These are phyloP conservation scores for Echiichthys vipera DNA, from an alignment of 2,797 vertebrate species.

Conservation along the genomic window DNA sequence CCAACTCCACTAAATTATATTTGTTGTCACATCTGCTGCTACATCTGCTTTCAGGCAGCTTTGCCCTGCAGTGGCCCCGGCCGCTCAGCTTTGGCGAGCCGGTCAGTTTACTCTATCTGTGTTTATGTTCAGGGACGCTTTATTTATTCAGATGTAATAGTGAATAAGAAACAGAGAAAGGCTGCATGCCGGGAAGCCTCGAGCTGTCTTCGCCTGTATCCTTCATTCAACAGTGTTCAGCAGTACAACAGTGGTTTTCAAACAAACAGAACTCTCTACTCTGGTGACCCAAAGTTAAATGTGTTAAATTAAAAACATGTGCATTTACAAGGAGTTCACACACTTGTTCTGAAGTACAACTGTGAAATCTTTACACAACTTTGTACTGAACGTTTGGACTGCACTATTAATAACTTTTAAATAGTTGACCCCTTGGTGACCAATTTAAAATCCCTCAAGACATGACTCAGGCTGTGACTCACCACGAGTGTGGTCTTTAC, in stretches of 20 bases:
- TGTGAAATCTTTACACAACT: slow-evolving; percentile 13
- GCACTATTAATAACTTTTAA: background rate
- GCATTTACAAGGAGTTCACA: background rate
- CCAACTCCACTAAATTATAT: slow-evolving; percentile 35
- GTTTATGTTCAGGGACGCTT: slow-evolving; percentile 55
- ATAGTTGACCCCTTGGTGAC: background rate
- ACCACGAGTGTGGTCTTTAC: too few species aligned
- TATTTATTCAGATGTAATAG: slow-evolving; percentile 75
- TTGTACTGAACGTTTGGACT: background rate
- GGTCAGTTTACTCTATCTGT: slow-evolving; percentile 46
- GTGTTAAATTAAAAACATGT: slow-evolving; percentile 21
- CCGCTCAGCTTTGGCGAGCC: slow-evolving; percentile 16
- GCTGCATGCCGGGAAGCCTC: slow-evolving; percentile 30
- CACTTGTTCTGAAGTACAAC: background rate
- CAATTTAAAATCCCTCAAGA: background rate
- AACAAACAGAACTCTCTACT: slow-evolving; percentile 16
- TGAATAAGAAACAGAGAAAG: slow-evolving; percentile 42
- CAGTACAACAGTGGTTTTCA: slow-evolving; percentile 29
- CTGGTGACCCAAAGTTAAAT: slow-evolving; percentile 12
- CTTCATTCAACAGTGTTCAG: slow-evolving; percentile 84
- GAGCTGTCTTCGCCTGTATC: slow-evolving; percentile 34
- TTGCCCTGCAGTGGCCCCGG: slow-evolving; percentile 15
- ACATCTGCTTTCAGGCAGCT: slow-evolving; percentile 60
- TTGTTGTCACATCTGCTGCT: slow-evolving; percentile 62
- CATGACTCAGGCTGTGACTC: too few species aligned